Conservation (phyloP, 2,113 vertebrate species). For the Gymnarchus niloticus region DNA sequence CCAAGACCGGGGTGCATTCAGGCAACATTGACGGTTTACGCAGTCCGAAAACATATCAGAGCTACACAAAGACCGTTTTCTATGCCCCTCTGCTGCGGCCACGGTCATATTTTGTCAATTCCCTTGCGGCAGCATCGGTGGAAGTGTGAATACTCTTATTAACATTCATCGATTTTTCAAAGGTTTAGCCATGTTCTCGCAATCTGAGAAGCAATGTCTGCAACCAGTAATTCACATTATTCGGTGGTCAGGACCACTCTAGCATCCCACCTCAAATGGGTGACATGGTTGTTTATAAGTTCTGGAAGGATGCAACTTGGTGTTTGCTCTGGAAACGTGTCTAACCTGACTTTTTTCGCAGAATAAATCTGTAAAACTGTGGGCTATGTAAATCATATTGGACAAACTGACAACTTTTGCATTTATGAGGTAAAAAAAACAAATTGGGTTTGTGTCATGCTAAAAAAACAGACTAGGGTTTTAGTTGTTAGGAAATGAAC, state of each 20-base stretch:
- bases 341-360: not conserved
- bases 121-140: not conserved
- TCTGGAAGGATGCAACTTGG: not conserved
- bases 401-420: not conserved
- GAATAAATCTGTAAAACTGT: not conserved
- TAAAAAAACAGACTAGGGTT: not conserved
- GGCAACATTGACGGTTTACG: not conserved
- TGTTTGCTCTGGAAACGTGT: not conserved
- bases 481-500: not conserved
- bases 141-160: not conserved
- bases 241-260: not conserved
- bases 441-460: not conserved
- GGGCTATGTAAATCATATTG: not conserved
- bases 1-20: not conserved
- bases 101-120: constrained; percentile 1
- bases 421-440: not conserved
- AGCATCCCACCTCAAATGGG: not conserved
- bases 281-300: not conserved
- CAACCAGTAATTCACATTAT: not conserved
- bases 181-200: not conserved
- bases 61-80: not conserved
- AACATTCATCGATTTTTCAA: not conserved
- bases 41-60: too few species aligned
- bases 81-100: not conserved
- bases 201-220: not conserved